These are phyloP conservation scores for Myocastor coypus DNA, from an alignment of 2,113 vertebrate genomes.

Conservation along the genomic window DNA sequence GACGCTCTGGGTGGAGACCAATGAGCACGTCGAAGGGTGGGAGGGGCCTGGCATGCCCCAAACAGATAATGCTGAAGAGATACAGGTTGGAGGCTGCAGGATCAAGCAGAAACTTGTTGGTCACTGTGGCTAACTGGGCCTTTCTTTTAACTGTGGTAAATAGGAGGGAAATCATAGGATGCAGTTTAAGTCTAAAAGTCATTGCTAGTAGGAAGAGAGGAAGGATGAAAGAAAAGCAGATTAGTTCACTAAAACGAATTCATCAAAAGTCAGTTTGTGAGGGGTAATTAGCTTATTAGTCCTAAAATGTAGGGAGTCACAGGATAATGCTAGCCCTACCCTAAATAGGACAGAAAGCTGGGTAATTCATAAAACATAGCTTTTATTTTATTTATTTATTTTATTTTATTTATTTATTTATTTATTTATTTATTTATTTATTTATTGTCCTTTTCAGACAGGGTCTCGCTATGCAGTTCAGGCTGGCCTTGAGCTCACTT, in stretches of 20 bases:
- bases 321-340: background rate
- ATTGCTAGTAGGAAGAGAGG: background rate
- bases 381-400: too few species aligned
- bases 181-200: background rate
- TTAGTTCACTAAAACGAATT: background rate
- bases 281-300: background rate
- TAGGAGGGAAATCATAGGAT: background rate
- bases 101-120: too few species aligned
- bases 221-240: background rate
- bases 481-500: too few species aligned
- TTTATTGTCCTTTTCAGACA: too few species aligned
- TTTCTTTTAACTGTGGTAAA: background rate
- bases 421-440: too few species aligned
- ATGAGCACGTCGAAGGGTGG: background rate
- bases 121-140: too few species aligned
- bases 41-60: background rate
- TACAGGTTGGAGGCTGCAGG: background rate
- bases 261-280: background rate
- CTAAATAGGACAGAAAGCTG: background rate
- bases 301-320: background rate
- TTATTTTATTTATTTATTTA: too few species aligned
- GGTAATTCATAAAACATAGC: background rate
- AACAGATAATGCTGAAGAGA: background rate
- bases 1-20: background rate
- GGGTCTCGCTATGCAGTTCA: too few species aligned